phyloP scores from a whole-genome alignment of 1,140 invertebrate genomes.

The Ceratoteleas bidentatus region DNA sequence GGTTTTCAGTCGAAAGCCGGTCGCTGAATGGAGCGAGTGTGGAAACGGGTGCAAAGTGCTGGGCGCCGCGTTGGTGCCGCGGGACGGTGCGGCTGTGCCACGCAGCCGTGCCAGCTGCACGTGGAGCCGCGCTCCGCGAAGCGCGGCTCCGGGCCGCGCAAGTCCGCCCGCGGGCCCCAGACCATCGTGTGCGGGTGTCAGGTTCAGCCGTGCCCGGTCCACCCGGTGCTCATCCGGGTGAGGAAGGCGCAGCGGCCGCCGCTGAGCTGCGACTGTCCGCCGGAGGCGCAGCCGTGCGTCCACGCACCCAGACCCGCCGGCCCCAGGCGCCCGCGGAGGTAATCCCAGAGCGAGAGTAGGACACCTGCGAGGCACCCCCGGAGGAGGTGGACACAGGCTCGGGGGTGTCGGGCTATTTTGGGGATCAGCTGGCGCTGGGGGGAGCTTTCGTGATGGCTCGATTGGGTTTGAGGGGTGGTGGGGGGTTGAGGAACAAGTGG shows the following conservation, averaged over 20 bases:
- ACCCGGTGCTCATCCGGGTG: constrained; percentile 78
- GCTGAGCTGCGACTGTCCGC: constrained; percentile 76
- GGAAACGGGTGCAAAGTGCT: constrained; percentile 79
- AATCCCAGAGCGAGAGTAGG: too few species aligned
- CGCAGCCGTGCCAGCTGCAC: constrained; percentile 78
- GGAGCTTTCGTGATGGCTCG: too few species aligned
- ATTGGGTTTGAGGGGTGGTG: too few species aligned
- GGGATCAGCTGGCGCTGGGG: too few species aligned
- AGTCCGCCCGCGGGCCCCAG: constrained; percentile 73
- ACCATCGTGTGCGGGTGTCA: constrained; percentile 79
- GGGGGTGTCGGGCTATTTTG: too few species aligned
- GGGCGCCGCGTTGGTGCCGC: constrained; percentile 72
- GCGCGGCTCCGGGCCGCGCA: constrained; percentile 67
- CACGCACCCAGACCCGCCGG: constrained; percentile 69
- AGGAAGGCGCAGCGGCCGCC: constrained; percentile 72
- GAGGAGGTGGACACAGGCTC: too few species aligned
- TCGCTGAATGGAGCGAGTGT: constrained; percentile 84
- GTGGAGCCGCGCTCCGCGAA: constrained; percentile 73
- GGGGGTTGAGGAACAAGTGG: too few species aligned
- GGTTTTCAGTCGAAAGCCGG: constrained; percentile 83
- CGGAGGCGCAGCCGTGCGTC: constrained; percentile 74
- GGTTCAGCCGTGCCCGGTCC: constrained; percentile 78
- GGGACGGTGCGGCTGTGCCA: constrained; percentile 74
- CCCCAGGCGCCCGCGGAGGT: constrained; percentile 72
- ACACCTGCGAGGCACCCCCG: too few species aligned